Percentiles rank a stretch among this genome's conserved stretches.
phyloP scores from a whole-genome alignment of 2,797 vertebrate species.

The Sparidentex hasta region DNA sequence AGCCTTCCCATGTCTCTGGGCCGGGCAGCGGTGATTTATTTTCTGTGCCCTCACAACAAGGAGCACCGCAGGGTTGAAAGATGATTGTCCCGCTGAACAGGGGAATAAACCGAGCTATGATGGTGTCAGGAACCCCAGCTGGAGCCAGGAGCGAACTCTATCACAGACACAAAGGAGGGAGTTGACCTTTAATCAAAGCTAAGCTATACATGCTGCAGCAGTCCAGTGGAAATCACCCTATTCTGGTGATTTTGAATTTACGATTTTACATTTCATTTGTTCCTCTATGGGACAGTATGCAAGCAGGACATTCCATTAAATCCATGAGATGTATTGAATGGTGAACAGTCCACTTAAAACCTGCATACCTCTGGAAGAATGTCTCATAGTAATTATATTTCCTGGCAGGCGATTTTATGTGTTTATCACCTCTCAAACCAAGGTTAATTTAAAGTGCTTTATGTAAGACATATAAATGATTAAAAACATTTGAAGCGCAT shows the following conservation, averaged over 20 bases:
- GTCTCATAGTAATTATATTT: neutral
- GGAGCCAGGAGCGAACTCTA: conserved; percentile 37
- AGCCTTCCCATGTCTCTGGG: conserved; percentile 31
- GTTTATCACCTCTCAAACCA: neutral
- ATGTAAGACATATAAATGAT: neutral
- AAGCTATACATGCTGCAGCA: conserved; percentile 36
- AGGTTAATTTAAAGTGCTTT: neutral
- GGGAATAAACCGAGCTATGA: conserved; percentile 55
- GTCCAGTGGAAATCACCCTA: conserved; percentile 16
- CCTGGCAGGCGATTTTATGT: neutral
- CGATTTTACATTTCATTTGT: neutral
- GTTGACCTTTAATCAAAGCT: conserved; percentile 58
- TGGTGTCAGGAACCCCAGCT: conserved; percentile 65
- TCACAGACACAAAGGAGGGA: conserved; percentile 36
- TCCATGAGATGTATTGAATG: neutral
- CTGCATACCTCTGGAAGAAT: neutral
- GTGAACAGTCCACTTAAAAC: neutral
- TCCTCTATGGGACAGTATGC: neutral
- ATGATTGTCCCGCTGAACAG: conserved; percentile 63
- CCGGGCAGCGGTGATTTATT: conserved; percentile 67
- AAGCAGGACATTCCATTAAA: neutral
- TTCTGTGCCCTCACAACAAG: conserved; percentile 45
- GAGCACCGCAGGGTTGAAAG: conserved; percentile 56
- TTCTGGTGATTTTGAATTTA: conserved; percentile 3
- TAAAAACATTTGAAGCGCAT: neutral